Evolutionary conservation across 2,797 vertebrate genomes (phyloP).

Genomic region (Rhinichthys osculus): DNA sequence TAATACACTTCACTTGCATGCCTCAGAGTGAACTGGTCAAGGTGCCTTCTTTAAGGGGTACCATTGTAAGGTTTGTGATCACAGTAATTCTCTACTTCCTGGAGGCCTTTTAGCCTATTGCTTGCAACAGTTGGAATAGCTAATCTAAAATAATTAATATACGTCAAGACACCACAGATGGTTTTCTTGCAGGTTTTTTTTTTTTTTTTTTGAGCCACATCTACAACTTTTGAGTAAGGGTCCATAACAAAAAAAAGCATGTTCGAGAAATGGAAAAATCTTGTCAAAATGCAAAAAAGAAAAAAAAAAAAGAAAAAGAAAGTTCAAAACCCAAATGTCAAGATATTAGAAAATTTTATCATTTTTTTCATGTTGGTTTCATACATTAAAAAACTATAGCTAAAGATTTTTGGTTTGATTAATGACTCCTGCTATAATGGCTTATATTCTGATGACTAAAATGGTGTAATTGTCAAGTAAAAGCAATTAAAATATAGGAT

Average conservation of each 20-base stretch:
- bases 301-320: too few relatives aligned
- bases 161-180: neutral
- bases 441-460: neutral
- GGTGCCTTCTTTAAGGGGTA: neutral
- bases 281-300: too few relatives aligned
- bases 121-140: neutral
- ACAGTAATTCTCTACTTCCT: neutral
- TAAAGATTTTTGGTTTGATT: neutral
- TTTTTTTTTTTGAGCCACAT: neutral
- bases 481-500: too few relatives aligned
- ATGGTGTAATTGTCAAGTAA: too few relatives aligned
- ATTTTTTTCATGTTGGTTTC: neutral
- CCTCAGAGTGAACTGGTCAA: neutral
- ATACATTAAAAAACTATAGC: neutral
- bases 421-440: neutral
- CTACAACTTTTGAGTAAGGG: neutral
- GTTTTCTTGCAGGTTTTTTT: neutral
- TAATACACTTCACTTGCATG: neutral
- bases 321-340: too few relatives aligned
- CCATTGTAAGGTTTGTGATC: slow-evolving; percentile 2
- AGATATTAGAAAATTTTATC: too few relatives aligned
- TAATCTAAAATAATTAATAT: neutral
- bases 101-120: neutral
- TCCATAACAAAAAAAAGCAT: neutral
- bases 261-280: too few relatives aligned